Evolutionary conservation across 2,888 invertebrate species (phyloP), one percentile per base, ranked within the genome.

Genomic region (Cancer borealis): DNA sequence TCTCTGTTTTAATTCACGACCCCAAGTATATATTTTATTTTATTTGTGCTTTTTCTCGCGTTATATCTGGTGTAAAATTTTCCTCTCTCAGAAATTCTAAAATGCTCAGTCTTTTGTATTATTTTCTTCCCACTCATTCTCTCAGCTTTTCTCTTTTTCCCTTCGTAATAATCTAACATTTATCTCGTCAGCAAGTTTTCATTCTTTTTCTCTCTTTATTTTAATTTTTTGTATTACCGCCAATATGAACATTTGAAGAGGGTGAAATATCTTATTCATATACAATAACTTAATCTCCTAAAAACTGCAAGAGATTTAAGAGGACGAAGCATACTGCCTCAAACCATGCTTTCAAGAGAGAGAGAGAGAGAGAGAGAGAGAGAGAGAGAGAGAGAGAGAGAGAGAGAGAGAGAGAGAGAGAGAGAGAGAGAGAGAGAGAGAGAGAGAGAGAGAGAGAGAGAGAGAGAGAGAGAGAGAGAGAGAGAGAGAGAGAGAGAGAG

Each of bases 331-430:
- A n/a, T 21, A n/a, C n/a, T 73, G 2, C 26, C n/a, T n/a, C n/a
- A 73, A 26, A 73, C 73, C n/a, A 21, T 21, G 26, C 73, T 21
- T 21, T 21, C 21, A 10, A 10, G 3, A 26, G 26, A 26, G 73
- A 10, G 10, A 26, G n/a, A 26, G n/a, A 26, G 26, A 26, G 8
- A 26, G 10, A 73, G n/a, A 10, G 73, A 73, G 0, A 73, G 21
- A 21, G 5, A 60, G 60, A 21, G 60, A 21, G 21, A 21, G 5
- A 4, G 60, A 60, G 60, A 60, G 60, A 60, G 60, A 60, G 60
- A 60, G 60, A 60, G 60, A 60, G 60, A 60, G 60, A 60, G 60
- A 60, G 60, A 60, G 60, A 60, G 60, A 60, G 60, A 60, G 60
- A 60, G 60, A 60, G 60, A 60, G 60, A 60, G 60, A 60, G 60